Evolutionary conservation across 2,888 invertebrate species (phyloP), one percentile per base, ranked within the genome.

Genomic region (Xylota segnis): DNA sequence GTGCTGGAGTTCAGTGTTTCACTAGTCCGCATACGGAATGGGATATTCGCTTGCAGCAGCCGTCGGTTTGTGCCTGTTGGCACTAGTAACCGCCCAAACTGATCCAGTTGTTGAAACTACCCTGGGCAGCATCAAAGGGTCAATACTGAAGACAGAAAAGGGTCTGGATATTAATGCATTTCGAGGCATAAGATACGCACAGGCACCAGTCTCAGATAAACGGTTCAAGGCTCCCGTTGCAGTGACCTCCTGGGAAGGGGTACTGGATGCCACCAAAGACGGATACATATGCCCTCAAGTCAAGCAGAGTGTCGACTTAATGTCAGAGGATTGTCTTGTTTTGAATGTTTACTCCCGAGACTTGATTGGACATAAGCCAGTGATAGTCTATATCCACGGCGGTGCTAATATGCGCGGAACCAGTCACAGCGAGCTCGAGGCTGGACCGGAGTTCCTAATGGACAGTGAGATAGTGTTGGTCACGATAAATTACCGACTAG

Each of bases 291-390:
- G 93, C 54, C 89, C 90, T 0, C 90, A 91, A 61, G 72, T 63
- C 0, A 88, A 87, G 0, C 9, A 76, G 0, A 10, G 10, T 18
- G 18, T 43, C 0, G 5, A 63, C 1, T 16, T 89, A 58, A 91
- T 93, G 61, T 93, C 94, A 32, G 95, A 95, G 88, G 95, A 95
- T 89, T 95, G 95, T 88, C 93, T 95, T 0, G 92, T 93, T 16
- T 89, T 95, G 63, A 95, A 95, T 87, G 94, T 95, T 0, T 95
- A 94, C 87, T 94, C 89, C 0, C 88, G 77, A n/a, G 88, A 88
- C n/a, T 27, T 90, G 0, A 75, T 66, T 0, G 76, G 37, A 0
- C 72, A 54, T 4, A 40, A 74, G 3, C 89, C 91, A 0, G 91
- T 91, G 0, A 87, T 92, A 0, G 89, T 91, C 0, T 91, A 90